Base-by-base conservation (phyloP, 2,888 invertebrate species). In the Fabriciana adippe region DNA sequence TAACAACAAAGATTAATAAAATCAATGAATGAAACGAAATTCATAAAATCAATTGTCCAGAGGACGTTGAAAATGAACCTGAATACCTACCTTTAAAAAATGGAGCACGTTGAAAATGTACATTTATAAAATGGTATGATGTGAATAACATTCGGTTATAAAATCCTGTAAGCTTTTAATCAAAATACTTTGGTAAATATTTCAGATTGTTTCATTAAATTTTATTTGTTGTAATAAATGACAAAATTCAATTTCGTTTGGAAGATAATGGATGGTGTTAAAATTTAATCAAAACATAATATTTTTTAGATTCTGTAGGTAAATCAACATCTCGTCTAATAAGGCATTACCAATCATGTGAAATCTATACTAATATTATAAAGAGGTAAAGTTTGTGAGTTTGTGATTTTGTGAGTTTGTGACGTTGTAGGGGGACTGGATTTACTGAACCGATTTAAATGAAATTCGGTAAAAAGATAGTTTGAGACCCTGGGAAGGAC, bases 121-220 rank as follows among this genome's bases (percentile, higher is more conserved):
- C 18, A 3, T 18, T 51, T 47, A n/a, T 6, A 26, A 48, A 47
- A 47, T 47, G 47, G 13, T 45, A 48, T 48, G 15, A 48, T 48
- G 31, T 59, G 21, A 48, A 48, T 26, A n/a, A 26, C 59, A 48
- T 59, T 51, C 3, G 18, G 31, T 15, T 61, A 50, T 35, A 35
- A 8, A 16, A 4, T 16, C 60, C 16, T 31, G 35, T 31, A 50
- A 16, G 14, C 6, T 14, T 41, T 61, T 61, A 61, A 61, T 61
- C 15, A 53, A 53, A 51, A 61, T 61, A 51, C 51, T 51, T 61
- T 4, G 3, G 61, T 18, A 51, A 61, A 51, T 61, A 61, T 35
- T 50, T 61, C 8, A 50, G 35, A 53, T 61, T 61, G 51, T 41
- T 15, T 18, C 35, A 16, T 18, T 41, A 18, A 41, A 48, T 15